phyloP scores from a whole-genome alignment of 2,797 vertebrate genomes.

The Rhodeus uyekii region DNA sequence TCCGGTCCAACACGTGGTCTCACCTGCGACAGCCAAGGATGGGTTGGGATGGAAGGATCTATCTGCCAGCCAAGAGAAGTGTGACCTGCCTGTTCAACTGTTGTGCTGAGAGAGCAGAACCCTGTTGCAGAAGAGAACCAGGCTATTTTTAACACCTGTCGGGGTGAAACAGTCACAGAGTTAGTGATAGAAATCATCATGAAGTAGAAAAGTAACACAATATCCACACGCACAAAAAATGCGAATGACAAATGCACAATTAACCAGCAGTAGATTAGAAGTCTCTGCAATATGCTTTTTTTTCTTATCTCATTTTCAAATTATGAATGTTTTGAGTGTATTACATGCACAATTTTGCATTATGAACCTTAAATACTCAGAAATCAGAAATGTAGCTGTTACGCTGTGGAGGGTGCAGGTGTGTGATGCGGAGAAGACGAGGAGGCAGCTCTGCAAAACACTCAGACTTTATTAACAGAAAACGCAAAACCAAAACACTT shows the following conservation, averaged over 20 bases:
- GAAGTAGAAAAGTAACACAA: not conserved
- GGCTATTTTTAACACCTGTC: constrained; percentile 34
- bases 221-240: not conserved
- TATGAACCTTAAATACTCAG: not conserved
- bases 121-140: constrained; percentile 2
- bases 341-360: not conserved
- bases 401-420: too few relatives aligned
- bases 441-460: too few relatives aligned
- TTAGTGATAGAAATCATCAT: not conserved
- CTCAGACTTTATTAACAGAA: too few relatives aligned
- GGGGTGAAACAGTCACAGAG: not conserved
- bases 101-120: constrained; percentile 46
- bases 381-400: too few relatives aligned
- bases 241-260: not conserved
- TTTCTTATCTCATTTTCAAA: not conserved
- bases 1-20: constrained; percentile 39
- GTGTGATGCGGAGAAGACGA: too few relatives aligned
- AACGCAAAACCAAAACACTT: too few relatives aligned
- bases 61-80: constrained; percentile 30
- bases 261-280: not conserved
- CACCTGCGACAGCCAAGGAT: constrained; percentile 22
- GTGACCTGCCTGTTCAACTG: constrained; percentile 43
- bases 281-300: not conserved
- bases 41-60: constrained; percentile 40
- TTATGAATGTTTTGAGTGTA: not conserved